Evolutionary conservation across 2,797 vertebrate species (phyloP).

Genomic region (Lophura swinhoii): DNA sequence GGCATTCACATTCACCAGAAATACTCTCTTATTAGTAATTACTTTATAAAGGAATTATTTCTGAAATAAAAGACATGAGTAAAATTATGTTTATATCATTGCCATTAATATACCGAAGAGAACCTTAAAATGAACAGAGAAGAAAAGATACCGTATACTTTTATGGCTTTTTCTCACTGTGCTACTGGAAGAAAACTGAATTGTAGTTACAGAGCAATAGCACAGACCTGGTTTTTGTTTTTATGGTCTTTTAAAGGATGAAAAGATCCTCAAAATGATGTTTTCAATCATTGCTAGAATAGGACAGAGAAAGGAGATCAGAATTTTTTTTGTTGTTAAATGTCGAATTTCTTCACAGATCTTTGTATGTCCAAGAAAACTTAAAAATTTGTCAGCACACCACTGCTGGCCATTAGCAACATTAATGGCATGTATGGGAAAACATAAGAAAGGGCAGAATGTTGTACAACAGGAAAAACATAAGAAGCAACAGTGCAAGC

Average conservation of each 20-base stretch:
- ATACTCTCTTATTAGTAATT: not conserved
- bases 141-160: not conserved
- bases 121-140: not conserved
- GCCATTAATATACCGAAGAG: not conserved
- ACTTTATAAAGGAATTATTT: not conserved
- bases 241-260: not conserved
- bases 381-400: not conserved
- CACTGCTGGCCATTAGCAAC: not conserved
- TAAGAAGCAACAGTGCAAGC: not conserved
- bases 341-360: not conserved
- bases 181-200: not conserved
- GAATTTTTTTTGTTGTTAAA: not conserved
- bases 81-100: not conserved
- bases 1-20: not conserved
- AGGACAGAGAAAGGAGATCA: not conserved
- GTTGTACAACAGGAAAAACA: accelerated
- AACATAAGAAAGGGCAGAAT: not conserved
- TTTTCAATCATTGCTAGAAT: not conserved
- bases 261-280: not conserved
- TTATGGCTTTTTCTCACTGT: not conserved
- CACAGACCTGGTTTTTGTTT: not conserved
- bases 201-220: not conserved
- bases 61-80: constrained; percentile 9
- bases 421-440: not conserved
- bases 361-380: not conserved